Percentiles rank a stretch among this genome's conserved stretches.
Conservation (phyloP, 2,888 invertebrate genomes). For the Sturmia bella region DNA sequence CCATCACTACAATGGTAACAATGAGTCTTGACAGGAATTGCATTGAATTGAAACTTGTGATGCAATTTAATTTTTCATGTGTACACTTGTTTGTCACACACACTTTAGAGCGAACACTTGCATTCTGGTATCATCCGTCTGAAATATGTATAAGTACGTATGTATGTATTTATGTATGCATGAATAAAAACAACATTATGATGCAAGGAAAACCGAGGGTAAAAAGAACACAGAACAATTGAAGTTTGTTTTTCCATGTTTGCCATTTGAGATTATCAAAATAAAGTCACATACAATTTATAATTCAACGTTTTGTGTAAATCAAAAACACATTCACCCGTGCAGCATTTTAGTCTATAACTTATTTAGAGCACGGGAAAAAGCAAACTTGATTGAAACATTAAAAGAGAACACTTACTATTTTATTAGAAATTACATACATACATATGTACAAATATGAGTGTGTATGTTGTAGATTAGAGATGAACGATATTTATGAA, state of each 20-base stretch:
- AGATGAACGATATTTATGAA: too few relatives aligned
- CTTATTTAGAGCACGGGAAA: too few relatives aligned
- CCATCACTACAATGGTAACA: slow-evolving; percentile 20
- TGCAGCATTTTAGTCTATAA: neutral
- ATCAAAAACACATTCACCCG: slow-evolving; percentile 13
- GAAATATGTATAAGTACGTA: too few relatives aligned
- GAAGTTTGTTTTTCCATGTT: slow-evolving; percentile 7
- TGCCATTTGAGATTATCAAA: slow-evolving; percentile 33
- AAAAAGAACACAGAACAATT: slow-evolving; percentile 11
- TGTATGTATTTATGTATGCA: too few relatives aligned
- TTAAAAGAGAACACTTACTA: too few relatives aligned
- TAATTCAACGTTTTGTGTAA: slow-evolving; percentile 37
- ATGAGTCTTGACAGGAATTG: slow-evolving; percentile 38
- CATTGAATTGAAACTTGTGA: slow-evolving; percentile 51
- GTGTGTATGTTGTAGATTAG: too few relatives aligned
- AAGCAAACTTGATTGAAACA: too few relatives aligned
- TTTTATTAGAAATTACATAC: too few relatives aligned
- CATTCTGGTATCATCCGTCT: slow-evolving; percentile 7
- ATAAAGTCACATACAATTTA: slow-evolving; percentile 42
- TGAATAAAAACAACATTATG: neutral
- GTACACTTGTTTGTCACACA: slow-evolving; percentile 37
- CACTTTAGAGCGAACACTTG: neutral
- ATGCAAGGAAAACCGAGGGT: neutral
- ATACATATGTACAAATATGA: too few relatives aligned
- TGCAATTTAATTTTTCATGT: slow-evolving; percentile 50